A percentile compares a stretch with the other conserved stretches of the same genome.
phyloP scores from a whole-genome alignment of 2,797 vertebrate species.

The Thamnophis elegans region DNA sequence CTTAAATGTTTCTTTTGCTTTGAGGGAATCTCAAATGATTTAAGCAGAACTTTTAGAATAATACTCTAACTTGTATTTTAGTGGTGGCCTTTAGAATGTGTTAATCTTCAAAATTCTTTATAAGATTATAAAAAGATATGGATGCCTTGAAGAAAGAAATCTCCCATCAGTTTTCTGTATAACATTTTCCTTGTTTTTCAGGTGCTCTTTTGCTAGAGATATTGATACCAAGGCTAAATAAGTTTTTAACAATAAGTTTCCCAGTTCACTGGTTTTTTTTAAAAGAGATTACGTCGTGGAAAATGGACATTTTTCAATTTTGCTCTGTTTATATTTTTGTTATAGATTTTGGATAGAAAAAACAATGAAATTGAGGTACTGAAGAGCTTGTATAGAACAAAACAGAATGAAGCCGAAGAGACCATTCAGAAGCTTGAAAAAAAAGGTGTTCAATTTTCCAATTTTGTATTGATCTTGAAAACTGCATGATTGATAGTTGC shows the following conservation, averaged over 20 bases:
- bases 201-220: neutral
- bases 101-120: conserved; percentile 17
- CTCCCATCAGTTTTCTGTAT: conserved; percentile 10
- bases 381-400: conserved; percentile 80
- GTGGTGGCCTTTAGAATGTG: conserved; percentile 10
- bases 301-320: neutral
- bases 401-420: conserved; percentile 87
- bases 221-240: neutral
- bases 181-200: neutral
- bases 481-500: neutral
- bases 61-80: conserved; percentile 21
- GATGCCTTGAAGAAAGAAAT: conserved; percentile 14
- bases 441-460: conserved; percentile 79
- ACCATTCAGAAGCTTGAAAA: conserved; percentile 84
- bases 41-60: conserved; percentile 18
- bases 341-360: conserved; percentile 91
- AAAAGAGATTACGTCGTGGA: neutral
- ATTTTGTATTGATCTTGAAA: conserved; percentile 21
- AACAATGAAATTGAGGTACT: conserved; percentile 89
- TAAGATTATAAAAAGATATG: conserved; percentile 10
- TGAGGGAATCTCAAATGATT: conserved; percentile 13
- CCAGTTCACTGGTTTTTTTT: neutral
- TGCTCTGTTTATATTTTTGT: conserved; percentile 32
- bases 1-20: neutral
- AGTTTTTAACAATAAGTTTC: neutral